Percentiles rank a stretch among this genome's conserved stretches.
phyloP scores from a whole-genome alignment of 2,888 invertebrate genomes.

The Metallyticus violacea region DNA sequence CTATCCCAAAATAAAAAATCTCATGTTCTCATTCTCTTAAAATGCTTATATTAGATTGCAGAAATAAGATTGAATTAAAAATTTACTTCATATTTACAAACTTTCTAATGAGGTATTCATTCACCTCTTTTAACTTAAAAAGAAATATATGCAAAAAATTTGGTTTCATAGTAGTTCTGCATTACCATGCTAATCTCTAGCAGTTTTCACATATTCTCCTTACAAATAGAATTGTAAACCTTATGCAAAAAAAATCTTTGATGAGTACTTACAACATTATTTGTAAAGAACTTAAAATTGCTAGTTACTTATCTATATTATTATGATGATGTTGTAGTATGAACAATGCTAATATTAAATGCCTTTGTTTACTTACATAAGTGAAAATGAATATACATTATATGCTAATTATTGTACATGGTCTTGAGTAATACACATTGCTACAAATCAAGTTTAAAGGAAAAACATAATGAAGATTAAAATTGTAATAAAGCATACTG shows the following conservation, averaged over 20 bases:
- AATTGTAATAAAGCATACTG: neutral
- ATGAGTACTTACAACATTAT: neutral
- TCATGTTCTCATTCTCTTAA: no score
- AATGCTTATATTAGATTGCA: no score
- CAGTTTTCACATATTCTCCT: no score
- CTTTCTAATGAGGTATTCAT: no score
- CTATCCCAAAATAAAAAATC: no score
- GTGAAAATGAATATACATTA: neutral
- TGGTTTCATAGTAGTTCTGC: no score
- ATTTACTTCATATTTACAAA: no score
- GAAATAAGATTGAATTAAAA: no score
- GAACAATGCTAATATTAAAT: neutral
- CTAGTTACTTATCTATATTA: neutral
- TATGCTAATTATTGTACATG: neutral
- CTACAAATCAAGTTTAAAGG: neutral
- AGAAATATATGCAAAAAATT: no score
- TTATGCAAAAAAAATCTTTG: no score
- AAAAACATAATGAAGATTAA: neutral
- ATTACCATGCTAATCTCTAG: no score
- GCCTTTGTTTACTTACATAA: neutral
- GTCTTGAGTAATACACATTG: neutral
- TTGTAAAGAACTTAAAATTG: neutral
- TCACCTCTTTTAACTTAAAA: no score
- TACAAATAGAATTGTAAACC: neutral
- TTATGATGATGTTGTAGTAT: neutral